Conservation (phyloP, 2,113 vertebrate species). For the Archocentrus centrarchus region DNA sequence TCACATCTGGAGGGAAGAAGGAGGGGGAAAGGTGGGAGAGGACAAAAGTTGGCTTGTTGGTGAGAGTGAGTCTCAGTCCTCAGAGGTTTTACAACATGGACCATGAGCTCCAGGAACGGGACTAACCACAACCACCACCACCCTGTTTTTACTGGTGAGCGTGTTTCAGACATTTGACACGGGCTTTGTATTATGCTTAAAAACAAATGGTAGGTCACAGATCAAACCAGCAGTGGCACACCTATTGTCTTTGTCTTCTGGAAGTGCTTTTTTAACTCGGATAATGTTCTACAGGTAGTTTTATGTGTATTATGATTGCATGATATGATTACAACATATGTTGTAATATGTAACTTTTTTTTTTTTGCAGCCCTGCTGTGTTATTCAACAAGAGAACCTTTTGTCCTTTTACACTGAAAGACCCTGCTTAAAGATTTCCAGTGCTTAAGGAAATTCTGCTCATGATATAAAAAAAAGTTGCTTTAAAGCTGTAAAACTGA, state of each 20-base stretch:
- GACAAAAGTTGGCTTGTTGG: constrained; percentile 22
- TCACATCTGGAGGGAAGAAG: constrained; percentile 61
- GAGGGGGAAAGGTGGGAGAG: constrained; percentile 7
- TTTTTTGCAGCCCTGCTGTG: neutral
- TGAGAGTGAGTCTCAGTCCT: constrained; percentile 31
- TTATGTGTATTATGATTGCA: neutral
- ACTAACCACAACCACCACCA: neutral
- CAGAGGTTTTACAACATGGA: constrained; percentile 45
- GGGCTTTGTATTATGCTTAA: neutral
- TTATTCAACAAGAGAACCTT: constrained; percentile 11
- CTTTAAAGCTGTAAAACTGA: neutral
- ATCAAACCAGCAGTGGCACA: constrained; percentile 14
- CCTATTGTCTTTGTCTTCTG: neutral
- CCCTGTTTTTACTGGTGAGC: constrained; percentile 49
- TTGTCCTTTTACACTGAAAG: constrained; percentile 25
- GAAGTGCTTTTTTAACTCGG: too few relatives aligned
- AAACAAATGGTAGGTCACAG: neutral
- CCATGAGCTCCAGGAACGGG: constrained; percentile 27
- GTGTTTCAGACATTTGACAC: neutral
- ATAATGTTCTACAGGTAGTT: neutral
- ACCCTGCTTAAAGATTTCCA: neutral
- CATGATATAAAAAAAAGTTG: neutral
- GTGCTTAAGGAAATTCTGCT: neutral
- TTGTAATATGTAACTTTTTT: neutral
- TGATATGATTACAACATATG: neutral